Evolutionary conservation across 1,140 invertebrate genomes (phyloP), one percentile per base, ranked within the genome.

Genomic region (Saccostrea cuccullata): DNA sequence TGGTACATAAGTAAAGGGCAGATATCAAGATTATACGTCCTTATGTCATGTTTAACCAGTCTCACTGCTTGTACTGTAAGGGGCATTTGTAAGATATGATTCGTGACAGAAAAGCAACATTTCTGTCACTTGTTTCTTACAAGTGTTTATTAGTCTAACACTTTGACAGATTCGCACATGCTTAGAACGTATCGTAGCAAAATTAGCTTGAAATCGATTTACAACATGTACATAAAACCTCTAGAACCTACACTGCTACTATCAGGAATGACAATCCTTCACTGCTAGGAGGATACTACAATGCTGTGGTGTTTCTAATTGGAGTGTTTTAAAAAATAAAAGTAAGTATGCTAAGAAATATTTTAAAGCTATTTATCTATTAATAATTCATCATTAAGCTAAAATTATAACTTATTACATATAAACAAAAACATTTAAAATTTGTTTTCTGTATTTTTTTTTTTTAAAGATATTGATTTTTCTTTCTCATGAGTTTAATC

Each of bases 81-180:
- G 12, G 30, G 30, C 2, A 30, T 30, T 30, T 9, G 30, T 36
- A 73, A 36, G 70, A 73, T 30, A 73, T 15, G 5, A 36, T 15
- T 30, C 70, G 70, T 73, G 70, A 73, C 70, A 73, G 12, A 36
- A 73, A 30, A 11, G 70, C 15, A 73, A 30, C 20, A 20, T 60
- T 60, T 73, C 13, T 73, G 23, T 73, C 70, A 30, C 26, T 36
- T 30, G 70, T 73, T 73, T 73, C 13, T 73, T 36, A 30, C 23
- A 36, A 73, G 70, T 36, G 70, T 73, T 73, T 73, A 73, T 73
- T 73, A 73, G 70, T 73, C 11, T 13, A 12, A 36, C 70, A 73
- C 13, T 30, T 30, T 73, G 70, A 30, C 30, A 11, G 30, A 4
- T 13, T 26, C 26, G 26, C 26, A 73, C 70, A 73, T 73, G 30